Percentiles rank a stretch among this genome's conserved stretches.
Conservation (phyloP, 2,888 invertebrate species). For the Ophion ventricosus region DNA sequence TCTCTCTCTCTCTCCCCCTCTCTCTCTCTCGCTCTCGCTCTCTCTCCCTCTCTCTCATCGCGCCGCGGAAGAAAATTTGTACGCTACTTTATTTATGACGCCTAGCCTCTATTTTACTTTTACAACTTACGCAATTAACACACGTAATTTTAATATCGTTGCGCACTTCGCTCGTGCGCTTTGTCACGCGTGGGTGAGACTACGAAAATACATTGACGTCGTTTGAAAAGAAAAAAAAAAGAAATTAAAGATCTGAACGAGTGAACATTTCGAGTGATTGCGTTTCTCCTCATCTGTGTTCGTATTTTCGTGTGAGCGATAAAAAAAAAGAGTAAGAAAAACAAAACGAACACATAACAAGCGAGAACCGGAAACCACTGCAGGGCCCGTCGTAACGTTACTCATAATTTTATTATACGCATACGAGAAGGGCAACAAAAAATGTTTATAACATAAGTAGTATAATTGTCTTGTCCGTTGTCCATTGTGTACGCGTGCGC, state of each 20-base stretch:
- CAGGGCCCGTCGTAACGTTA: constrained; percentile 32
- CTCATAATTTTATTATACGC: constrained; percentile 4
- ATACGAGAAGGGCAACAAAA: background rate
- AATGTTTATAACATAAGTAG: constrained; percentile 13
- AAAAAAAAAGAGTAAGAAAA: background rate
- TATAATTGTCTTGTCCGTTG: constrained; percentile 59
- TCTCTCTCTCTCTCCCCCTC: too few relatives aligned
- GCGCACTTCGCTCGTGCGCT: too few relatives aligned
- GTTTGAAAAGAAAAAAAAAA: too few relatives aligned
- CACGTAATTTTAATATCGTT: background rate
- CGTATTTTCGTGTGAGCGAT: constrained; percentile 10
- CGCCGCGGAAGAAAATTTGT: constrained; percentile 3
- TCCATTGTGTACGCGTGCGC: constrained; percentile 46
- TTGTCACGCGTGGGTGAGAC: too few relatives aligned
- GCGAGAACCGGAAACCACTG: constrained; percentile 8
- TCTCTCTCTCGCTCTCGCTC: background rate
- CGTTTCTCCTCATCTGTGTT: constrained; percentile 15
- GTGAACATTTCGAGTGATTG: background rate
- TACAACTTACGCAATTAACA: constrained; percentile 1
- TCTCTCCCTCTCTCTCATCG: constrained; percentile 35
- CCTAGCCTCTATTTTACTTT: background rate
- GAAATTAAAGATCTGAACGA: too few relatives aligned
- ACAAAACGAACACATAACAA: background rate
- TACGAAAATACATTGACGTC: too few relatives aligned
- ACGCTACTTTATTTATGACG: constrained; percentile 16